Evolutionary conservation across 2,888 invertebrate genomes (phyloP).

Genomic region (Rhodophaea formosa): DNA sequence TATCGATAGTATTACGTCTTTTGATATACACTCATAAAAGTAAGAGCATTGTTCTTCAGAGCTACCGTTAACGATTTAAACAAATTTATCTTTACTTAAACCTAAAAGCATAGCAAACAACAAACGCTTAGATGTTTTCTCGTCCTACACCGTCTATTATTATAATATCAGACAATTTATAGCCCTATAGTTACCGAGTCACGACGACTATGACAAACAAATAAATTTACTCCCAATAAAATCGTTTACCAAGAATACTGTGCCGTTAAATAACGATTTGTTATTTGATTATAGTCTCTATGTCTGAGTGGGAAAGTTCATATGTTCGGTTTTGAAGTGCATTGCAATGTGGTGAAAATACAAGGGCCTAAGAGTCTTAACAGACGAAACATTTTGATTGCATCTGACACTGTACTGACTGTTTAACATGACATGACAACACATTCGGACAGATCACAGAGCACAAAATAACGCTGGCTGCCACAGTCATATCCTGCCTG

Average conservation of each 20-base stretch:
- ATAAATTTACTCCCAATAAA: constrained; percentile 32
- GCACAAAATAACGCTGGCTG: too few species aligned
- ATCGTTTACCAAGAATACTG: constrained; percentile 24
- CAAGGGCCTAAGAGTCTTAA: constrained; percentile 8
- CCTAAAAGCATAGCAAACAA: neutral
- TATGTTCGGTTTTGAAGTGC: neutral
- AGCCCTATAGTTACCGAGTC: constrained; percentile 20
- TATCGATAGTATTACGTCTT: too few species aligned
- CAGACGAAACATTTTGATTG: constrained; percentile 3
- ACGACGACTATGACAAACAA: constrained; percentile 27
- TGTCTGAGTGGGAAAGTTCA: neutral
- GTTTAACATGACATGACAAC: too few species aligned
- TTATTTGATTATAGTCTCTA: constrained; percentile 14
- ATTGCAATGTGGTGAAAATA: neutral
- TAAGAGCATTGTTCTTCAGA: too few species aligned
- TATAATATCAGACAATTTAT: constrained; percentile 14
- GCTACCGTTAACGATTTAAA: too few species aligned
- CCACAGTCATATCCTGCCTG: too few species aligned
- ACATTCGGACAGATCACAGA: too few species aligned
- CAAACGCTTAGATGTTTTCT: neutral
- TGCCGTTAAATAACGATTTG: neutral
- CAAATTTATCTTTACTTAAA: too few species aligned
- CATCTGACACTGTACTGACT: too few species aligned
- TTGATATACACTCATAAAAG: too few species aligned
- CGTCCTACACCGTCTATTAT: constrained; percentile 1